Evolutionary conservation across 2,888 invertebrate species (phyloP), one percentile per base, ranked within the genome.

Genomic region (Strigamia crassipes): DNA sequence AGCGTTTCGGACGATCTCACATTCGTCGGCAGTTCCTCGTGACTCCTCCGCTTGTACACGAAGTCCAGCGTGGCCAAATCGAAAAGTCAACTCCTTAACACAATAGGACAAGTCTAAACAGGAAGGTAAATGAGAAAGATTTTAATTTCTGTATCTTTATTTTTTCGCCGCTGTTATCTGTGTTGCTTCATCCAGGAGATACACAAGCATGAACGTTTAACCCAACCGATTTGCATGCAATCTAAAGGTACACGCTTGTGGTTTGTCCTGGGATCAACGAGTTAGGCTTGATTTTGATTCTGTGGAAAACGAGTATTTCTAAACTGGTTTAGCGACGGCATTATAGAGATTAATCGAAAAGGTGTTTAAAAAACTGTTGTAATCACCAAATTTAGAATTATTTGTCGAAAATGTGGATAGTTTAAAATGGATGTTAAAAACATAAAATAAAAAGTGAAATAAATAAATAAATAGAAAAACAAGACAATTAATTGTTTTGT

Each of bases 1-100:
- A 23, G 23, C 61, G 61, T 66, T 66, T 66, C 61, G 61, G 61
- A 66, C 61, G 21, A n/a, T 66, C 61, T 66, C 61, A 21, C 61
- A 66, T 66, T 66, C 61, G 61, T 66, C 21, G 61, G 61, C 61
- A 66, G 61, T 66, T 66, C 61, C 61, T 66, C 61, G 61, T 66
- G 61, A 12, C 61, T 23, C 23, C 61, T 66, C 61, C 18, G 61
- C 61, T 66, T 66, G 18, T 66, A 66, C 61, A 66, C 61, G 61
- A 66, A 66, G 21, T 66, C 61, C 61, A 66, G 23, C 61, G 21
- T 66, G 23, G 18, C 61, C 61, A 66, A 23, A 66, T 12, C 12
- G 21, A 66, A 8, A 66, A 66, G 10, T 66, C 21, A 66, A 66
- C 61, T 18, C 61, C 8, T 12, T 66, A 66, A 66, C 23, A 23